phyloP scores from a whole-genome alignment of 2,113 vertebrate species.

The Halcyon senegalensis region DNA sequence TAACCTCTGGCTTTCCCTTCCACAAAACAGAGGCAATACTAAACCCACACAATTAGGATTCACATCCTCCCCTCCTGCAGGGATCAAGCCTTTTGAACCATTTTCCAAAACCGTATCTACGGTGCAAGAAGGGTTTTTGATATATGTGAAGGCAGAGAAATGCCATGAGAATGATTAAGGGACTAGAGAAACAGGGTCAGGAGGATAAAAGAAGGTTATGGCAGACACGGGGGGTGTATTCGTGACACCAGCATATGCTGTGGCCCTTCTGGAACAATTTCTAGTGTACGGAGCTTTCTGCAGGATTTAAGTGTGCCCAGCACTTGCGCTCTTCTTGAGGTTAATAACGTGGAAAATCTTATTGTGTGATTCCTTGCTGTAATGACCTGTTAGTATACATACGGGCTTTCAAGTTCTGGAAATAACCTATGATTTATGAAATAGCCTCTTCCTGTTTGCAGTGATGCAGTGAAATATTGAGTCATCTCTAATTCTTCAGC shows the following conservation, averaged over 20 bases:
- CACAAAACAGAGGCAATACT: not conserved
- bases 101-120: accelerated
- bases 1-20: not conserved
- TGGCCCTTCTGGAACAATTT: not conserved
- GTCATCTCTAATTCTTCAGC: not conserved
- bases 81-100: not conserved
- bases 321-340: not conserved
- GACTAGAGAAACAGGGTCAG: not conserved
- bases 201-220: not conserved
- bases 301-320: not conserved
- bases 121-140: not conserved
- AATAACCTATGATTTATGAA: conserved; percentile 21
- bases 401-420: not conserved
- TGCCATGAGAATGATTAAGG: not conserved
- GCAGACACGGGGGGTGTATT: not conserved
- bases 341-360: not conserved
- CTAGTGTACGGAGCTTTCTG: not conserved
- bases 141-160: not conserved
- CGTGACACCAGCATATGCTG: not conserved
- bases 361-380: not conserved
- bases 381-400: not conserved
- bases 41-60: not conserved
- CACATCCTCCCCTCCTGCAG: not conserved
- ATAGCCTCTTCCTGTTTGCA: conserved; percentile 37
- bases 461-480: not conserved